Base-by-base conservation (phyloP, 2,797 vertebrate species). In the Xerus rutilus region DNA sequence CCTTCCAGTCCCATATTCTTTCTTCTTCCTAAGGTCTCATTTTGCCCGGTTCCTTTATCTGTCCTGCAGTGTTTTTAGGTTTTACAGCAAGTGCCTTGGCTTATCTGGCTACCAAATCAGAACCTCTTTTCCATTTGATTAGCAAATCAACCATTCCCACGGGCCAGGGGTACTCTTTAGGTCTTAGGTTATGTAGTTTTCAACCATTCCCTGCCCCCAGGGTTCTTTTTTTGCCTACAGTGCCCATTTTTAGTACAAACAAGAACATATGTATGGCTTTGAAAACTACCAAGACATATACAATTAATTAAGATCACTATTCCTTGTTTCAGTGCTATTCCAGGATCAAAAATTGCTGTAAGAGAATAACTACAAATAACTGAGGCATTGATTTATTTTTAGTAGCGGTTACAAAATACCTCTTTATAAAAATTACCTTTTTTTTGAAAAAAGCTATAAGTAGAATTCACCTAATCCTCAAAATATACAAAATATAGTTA, bases 371-470 rank as follows among this genome's bases (percentile, higher is more conserved):
- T 85, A 95, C 52, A 90, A 81, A 89, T 93, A 92, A 54, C 81
- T 10, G 20, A 96, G 81, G 45, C 69, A 94, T 47, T 88, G 49
- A 94, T 95, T 97, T 96, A 92, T 67, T 94, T 91, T 93, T 49
- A 91, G 64, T 86, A 79, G 30, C 89, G 73, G 67, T 87, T 93
- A 92, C 23, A 21, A 96, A 96, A 90, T 85, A 74, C 49, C 74
- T 96, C 45, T 95, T 94, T 92, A 67, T 17, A 67, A 95, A 69
- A 91, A 89, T 17, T 62, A 52, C 11, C 82, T 85, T n/a, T 89
- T 89, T 85, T 85, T n/a, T 86, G 62, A 64, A 86, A 86, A 72
- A 79, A 54, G n/a, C 70, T 74, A 90, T 15, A 91, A 93, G 88
- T 62, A 96, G 87, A 90, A 86, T 57, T 85, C 47, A 86, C 35